Base-by-base conservation (phyloP, 2,888 invertebrate genomes). In the Entomobrya proxima region DNA sequence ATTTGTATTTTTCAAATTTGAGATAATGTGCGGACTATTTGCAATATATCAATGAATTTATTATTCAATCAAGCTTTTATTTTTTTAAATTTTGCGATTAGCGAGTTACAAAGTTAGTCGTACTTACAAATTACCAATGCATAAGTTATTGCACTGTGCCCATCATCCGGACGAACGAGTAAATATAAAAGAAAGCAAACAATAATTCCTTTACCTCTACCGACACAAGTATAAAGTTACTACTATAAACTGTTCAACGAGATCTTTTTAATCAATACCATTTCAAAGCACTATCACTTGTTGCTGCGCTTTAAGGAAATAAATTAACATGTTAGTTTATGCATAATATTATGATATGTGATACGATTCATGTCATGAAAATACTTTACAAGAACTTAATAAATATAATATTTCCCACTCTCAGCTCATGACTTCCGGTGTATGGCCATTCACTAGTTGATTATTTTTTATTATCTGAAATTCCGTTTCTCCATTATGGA, bases 381-480 rank as follows among this genome's bases (percentile, higher is more conserved):
- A 74, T 50, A 50, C 4, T 30, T 74, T 7, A 50, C 18, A 47
- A 50, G n/a, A 74, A 50, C 1, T 50, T 30, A 69, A 69, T 24
- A 6, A 69, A 24, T 24, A 40, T 18, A 18, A 74, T 7, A 47
- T 1, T 15, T 35, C 55, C 35, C 30, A 24, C 21, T 76, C 75
- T 80, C 72, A 80, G 55, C 80, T 72, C 15, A 47, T 55, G 9
- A 82, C 37, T 75, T 85, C 85, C 67, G 64, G 21, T 40, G 74
- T 50, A 24, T 85, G 74, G 13, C 85, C 85, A 67, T 85, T 85
- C 64, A 79, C 75, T 13, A 61, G 13, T 4, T 30, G 50, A 64
- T 64, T 35, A 27, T 58, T 74, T 15, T 64, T 72, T 24, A 55
- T 47, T 6, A 35, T 21, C 30, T 72, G 69, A 32, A 30, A 61